Evolutionary conservation across 2,113 vertebrate species (phyloP).

Genomic region (Sinocyclocheilus maitianheensis): DNA sequence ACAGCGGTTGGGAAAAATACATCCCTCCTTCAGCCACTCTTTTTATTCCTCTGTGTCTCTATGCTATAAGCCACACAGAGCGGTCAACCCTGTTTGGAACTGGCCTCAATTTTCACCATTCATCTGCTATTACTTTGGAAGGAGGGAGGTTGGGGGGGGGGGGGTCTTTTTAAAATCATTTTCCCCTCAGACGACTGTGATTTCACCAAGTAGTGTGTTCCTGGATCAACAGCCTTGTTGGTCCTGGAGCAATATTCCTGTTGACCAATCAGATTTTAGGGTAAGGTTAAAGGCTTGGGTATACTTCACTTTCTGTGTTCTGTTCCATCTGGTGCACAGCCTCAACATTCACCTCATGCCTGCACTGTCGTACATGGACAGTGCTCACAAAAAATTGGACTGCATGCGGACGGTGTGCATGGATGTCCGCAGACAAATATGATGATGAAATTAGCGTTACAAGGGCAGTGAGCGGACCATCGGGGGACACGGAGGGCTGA

Average conservation of each 20-base stretch:
- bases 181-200: neutral
- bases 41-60: slow-evolving; percentile 9
- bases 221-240: neutral
- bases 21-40: neutral
- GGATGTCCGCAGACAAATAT: too few species aligned
- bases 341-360: too few species aligned
- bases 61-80: neutral
- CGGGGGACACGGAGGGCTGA: too few species aligned
- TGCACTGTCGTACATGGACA: too few species aligned
- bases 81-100: neutral
- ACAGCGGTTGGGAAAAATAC: neutral
- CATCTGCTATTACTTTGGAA: neutral
- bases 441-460: too few species aligned
- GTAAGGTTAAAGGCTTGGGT: neutral
- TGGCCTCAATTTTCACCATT: neutral
- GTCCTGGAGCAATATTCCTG: neutral
- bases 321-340: too few species aligned
- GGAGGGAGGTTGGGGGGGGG: neutral
- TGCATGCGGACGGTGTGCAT: too few species aligned
- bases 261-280: neutral
- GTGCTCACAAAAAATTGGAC: too few species aligned
- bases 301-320: too few species aligned
- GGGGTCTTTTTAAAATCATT: neutral
- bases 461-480: too few species aligned
- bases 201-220: neutral